Conservation (phyloP, 2,888 invertebrate genomes). For the Heliconius hortense region DNA sequence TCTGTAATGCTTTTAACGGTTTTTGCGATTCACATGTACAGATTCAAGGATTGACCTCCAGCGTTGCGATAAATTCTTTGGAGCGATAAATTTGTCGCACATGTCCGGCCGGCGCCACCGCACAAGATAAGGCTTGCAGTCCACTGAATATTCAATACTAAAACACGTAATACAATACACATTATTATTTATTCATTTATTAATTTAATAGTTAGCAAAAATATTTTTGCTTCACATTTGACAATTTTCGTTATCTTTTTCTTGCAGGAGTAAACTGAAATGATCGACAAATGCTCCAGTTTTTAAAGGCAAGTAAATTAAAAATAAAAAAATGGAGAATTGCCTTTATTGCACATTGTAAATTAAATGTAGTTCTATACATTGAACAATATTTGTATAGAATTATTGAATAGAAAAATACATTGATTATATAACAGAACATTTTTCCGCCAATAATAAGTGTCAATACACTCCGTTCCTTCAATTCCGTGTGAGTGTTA, state of each 20-base stretch:
- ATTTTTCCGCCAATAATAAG: too few relatives aligned
- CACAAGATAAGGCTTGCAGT: constrained; percentile 8
- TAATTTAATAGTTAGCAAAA: background rate
- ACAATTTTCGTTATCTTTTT: background rate
- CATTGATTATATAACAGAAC: too few relatives aligned
- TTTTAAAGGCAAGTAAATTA: too few relatives aligned
- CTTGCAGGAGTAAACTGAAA: background rate
- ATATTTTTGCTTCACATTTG: background rate
- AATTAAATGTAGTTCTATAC: too few relatives aligned
- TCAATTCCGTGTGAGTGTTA: too few relatives aligned
- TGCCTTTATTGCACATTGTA: background rate
- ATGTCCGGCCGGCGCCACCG: constrained; percentile 61
- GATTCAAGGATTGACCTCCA: constrained; percentile 54
- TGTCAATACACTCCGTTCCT: too few relatives aligned
- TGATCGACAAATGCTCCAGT: background rate
- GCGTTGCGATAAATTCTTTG: constrained; percentile 54
- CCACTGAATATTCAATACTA: constrained; percentile 21
- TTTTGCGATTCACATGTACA: constrained; percentile 15
- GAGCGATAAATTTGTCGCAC: constrained; percentile 51
- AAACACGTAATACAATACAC: background rate
- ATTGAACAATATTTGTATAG: too few relatives aligned
- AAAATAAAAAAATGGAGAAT: too few relatives aligned
- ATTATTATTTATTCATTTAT: background rate
- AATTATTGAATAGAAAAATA: too few relatives aligned
- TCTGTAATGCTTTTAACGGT: constrained; percentile 17